A percentile compares a stretch with the other conserved stretches of the same genome.
These are phyloP conservation scores for Apotomis capreana DNA, from an alignment of 2,888 invertebrate genomes.

Conservation along the genomic window DNA sequence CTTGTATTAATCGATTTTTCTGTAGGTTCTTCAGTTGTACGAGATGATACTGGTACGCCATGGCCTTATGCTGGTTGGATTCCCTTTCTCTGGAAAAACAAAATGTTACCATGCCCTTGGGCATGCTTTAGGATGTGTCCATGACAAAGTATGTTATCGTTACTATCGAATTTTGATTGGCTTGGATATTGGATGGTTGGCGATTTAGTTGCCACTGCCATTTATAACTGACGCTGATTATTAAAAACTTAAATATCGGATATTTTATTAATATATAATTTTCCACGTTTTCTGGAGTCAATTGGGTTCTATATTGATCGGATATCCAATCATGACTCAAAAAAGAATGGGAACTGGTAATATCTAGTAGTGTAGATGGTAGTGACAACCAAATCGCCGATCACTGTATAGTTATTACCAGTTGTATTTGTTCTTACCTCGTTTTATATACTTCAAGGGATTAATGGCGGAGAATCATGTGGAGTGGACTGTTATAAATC, in stretches of 20 bases:
- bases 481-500: conserved; percentile 93
- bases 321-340: no score
- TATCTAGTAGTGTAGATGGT: no score
- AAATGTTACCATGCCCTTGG: conserved; percentile 93
- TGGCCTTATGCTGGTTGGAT: conserved; percentile 96
- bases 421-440: neutral
- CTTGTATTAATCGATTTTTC: neutral
- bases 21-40: conserved; percentile 87
- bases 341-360: no score
- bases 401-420: no score
- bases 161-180: neutral
- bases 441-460: conserved; percentile 72
- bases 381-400: no score
- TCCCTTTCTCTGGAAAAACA: conserved; percentile 96
- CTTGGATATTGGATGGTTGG: no score
- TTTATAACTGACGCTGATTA: neutral
- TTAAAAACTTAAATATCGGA: neutral
- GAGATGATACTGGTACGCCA: conserved; percentile 98
- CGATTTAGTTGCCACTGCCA: no score
- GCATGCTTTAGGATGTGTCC: conserved; percentile 88
- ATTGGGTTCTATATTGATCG: no score
- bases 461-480: conserved; percentile 90
- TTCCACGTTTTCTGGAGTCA: no score
- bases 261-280: no score
- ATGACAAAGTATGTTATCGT: conserved; percentile 83